phyloP scores from a whole-genome alignment of 1,140 invertebrate species.

The Helicoverpa zea region DNA sequence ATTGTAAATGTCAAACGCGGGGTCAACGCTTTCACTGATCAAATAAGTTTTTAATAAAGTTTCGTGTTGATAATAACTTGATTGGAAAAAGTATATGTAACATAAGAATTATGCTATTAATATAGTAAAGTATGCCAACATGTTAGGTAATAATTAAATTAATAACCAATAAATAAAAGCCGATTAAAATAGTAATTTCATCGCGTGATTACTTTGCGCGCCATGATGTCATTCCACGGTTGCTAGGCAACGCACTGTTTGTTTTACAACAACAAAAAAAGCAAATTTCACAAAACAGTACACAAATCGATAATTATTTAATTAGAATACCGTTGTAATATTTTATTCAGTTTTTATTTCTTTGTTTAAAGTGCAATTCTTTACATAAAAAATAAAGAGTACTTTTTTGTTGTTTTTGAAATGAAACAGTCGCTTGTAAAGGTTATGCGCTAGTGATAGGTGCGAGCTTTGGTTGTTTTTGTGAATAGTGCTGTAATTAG shows the following conservation, averaged over 20 bases:
- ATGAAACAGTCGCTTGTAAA: not conserved
- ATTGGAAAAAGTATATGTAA: no score
- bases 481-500: slow-evolving; percentile 20
- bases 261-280: slow-evolving; percentile 2
- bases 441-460: slow-evolving; percentile 13
- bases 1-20: not conserved
- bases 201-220: slow-evolving; percentile 33
- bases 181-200: not conserved
- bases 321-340: not conserved
- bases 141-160: not conserved
- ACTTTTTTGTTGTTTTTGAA: not conserved
- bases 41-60: not conserved
- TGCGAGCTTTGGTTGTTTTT: slow-evolving; percentile 9
- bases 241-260: slow-evolving; percentile 33
- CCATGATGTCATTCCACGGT: slow-evolving; percentile 1
- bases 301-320: not conserved
- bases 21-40: not conserved
- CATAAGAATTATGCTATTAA: no score
- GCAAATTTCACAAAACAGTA: not conserved
- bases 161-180: slow-evolving; percentile 16
- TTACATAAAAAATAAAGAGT: not conserved
- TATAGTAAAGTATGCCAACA: not conserved
- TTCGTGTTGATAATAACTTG: no score
- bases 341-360: not conserved
- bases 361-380: not conserved